A percentile compares a stretch with the other conserved stretches of the same genome.
Evolutionary conservation across 2,113 vertebrate species (phyloP).

Genomic region (Ovis canadensis): DNA sequence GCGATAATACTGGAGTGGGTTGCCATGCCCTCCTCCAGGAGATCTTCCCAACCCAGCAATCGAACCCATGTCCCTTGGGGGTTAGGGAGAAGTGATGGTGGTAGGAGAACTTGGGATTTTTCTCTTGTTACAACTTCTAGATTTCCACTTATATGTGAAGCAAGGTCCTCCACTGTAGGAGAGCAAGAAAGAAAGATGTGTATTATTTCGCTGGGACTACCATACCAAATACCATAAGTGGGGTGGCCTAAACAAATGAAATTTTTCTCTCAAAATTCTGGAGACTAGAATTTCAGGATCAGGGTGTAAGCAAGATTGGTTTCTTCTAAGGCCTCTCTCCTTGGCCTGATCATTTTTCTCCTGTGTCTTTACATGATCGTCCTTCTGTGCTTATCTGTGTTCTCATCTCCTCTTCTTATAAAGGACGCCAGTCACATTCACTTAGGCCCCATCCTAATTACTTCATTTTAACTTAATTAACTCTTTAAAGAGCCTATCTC

Average conservation of each 20-base stretch:
- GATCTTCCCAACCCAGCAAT: neutral
- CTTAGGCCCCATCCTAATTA: neutral
- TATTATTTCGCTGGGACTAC: neutral
- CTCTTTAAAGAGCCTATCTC: neutral
- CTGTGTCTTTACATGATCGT: neutral
- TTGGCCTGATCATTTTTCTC: neutral
- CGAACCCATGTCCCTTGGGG: neutral
- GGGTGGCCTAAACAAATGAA: neutral
- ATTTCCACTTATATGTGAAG: neutral
- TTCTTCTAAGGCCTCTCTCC: neutral
- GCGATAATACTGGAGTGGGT: neutral
- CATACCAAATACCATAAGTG: neutral
- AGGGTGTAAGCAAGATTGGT: neutral
- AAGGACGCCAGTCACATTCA: neutral
- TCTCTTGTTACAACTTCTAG: neutral
- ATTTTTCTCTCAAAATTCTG: neutral
- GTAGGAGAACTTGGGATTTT: neutral
- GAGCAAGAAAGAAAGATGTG: too few relatives aligned
- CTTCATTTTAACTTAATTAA: neutral
- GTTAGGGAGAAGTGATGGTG: neutral
- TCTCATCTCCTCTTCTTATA: neutral
- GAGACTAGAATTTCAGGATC: neutral
- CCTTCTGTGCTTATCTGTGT: neutral
- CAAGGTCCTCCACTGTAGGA: neutral
- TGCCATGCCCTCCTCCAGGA: neutral